These are phyloP conservation scores for Trogon surrucura DNA, from an alignment of 2,113 vertebrate genomes.

Conservation along the genomic window DNA sequence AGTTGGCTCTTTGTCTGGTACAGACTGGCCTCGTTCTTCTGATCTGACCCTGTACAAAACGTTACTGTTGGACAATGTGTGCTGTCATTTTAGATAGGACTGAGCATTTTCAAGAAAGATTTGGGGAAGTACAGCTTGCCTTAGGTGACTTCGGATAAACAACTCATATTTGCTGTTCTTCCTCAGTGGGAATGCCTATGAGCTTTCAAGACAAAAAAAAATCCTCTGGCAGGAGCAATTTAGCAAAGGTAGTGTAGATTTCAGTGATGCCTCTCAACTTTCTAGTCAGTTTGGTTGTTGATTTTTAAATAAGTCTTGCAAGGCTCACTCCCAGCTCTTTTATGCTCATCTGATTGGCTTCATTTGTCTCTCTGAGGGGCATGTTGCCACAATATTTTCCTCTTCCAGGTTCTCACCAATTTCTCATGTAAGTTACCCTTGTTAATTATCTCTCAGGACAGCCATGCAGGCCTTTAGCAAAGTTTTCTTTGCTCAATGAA, in stretches of 20 bases:
- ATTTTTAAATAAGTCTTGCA: slow-evolving; percentile 21
- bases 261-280: background rate
- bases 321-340: background rate
- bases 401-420: background rate
- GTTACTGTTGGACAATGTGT: background rate
- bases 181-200: background rate
- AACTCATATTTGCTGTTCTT: background rate
- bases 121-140: background rate
- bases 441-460: slow-evolving; percentile 5
- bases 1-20: slow-evolving; percentile 10
- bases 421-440: slow-evolving; percentile 21
- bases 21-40: background rate
- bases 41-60: background rate
- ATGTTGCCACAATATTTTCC: background rate
- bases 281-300: background rate
- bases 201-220: background rate
- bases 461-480: background rate
- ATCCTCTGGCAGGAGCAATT: background rate
- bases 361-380: slow-evolving; percentile 8
- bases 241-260: background rate
- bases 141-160: background rate
- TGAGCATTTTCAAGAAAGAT: slow-evolving; percentile 6
- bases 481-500: background rate
- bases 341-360: background rate
- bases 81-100: slow-evolving; percentile 27